A percentile compares a stretch with the other conserved stretches of the same genome.
phyloP scores from a whole-genome alignment of 2,888 invertebrate genomes.

The Ormyrus thymus region DNA sequence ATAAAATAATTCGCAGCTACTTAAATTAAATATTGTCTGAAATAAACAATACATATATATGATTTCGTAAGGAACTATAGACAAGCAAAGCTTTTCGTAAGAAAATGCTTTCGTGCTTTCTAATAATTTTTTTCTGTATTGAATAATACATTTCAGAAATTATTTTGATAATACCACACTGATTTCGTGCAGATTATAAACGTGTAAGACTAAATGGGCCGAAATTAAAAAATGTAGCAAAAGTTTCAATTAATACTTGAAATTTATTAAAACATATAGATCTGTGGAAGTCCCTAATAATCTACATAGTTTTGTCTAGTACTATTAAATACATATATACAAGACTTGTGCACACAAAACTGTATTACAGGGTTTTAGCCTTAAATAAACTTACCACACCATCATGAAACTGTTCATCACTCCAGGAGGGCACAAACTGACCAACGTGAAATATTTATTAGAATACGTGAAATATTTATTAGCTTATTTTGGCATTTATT shows the following conservation, averaged over 20 bases:
- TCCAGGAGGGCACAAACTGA: constrained; percentile 90
- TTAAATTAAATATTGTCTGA: constrained; percentile 21
- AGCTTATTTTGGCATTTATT: constrained; percentile 44
- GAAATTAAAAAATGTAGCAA: constrained; percentile 17
- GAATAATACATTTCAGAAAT: not conserved
- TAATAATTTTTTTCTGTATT: constrained; percentile 6
- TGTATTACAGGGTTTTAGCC: constrained; percentile 70
- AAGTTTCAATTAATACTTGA: constrained; percentile 24
- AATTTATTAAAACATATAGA: constrained; percentile 29
- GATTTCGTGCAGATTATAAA: constrained; percentile 51
- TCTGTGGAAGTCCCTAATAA: constrained; percentile 12
- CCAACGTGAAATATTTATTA: constrained; percentile 78
- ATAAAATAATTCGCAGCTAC: constrained; percentile 29
- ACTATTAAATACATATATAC: constrained; percentile 57
- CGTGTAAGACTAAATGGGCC: constrained; percentile 27
- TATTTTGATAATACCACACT: constrained; percentile 21
- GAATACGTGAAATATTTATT: constrained; percentile 59
- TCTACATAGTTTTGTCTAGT: constrained; percentile 47
- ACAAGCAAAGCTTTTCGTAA: constrained; percentile 29
- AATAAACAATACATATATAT: constrained; percentile 22
- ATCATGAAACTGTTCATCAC: constrained; percentile 92
- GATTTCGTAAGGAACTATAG: constrained; percentile 36
- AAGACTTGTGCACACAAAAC: constrained; percentile 76
- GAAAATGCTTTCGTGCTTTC: constrained; percentile 47
- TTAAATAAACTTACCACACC: constrained; percentile 85